phyloP scores from a whole-genome alignment of 2,888 invertebrate genomes.

The Nowickia ferox region DNA sequence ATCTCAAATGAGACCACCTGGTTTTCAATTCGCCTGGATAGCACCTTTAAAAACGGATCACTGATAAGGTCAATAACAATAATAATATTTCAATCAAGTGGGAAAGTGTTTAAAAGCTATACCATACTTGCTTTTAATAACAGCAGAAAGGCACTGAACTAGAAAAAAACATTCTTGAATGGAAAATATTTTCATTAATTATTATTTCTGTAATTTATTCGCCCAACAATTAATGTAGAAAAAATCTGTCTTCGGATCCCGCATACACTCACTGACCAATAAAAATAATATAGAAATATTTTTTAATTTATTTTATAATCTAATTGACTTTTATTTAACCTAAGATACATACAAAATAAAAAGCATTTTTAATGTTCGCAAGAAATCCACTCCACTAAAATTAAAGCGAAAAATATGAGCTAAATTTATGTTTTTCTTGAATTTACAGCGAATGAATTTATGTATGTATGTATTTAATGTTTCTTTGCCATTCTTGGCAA shows the following conservation, averaged over 20 bases:
- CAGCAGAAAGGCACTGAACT: no score
- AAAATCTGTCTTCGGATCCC: not conserved
- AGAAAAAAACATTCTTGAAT: no score
- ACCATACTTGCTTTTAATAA: no score
- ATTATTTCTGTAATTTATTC: not conserved
- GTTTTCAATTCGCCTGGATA: no score
- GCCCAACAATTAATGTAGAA: not conserved
- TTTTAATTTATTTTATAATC: conserved; percentile 7
- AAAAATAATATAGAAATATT: not conserved
- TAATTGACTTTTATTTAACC: conserved; percentile 61
- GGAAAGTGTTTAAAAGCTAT: no score
- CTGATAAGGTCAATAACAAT: no score
- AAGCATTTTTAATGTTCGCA: conserved; percentile 12
- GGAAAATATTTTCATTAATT: no score
- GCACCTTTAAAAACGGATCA: no score
- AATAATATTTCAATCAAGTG: no score
- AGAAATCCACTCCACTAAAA: conserved; percentile 8
- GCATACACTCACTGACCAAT: not conserved
- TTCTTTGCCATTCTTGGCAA: conserved; percentile 16
- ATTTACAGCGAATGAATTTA: not conserved
- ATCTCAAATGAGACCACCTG: no score
- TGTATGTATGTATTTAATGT: not conserved
- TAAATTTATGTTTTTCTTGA: not conserved
- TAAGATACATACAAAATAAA: conserved; percentile 11
- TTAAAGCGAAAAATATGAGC: not conserved